A percentile compares a stretch with the other conserved stretches of the same genome.
These are phyloP conservation scores for Nanorana parkeri DNA, from an alignment of 2,113 vertebrate genomes.

Conservation along the genomic window DNA sequence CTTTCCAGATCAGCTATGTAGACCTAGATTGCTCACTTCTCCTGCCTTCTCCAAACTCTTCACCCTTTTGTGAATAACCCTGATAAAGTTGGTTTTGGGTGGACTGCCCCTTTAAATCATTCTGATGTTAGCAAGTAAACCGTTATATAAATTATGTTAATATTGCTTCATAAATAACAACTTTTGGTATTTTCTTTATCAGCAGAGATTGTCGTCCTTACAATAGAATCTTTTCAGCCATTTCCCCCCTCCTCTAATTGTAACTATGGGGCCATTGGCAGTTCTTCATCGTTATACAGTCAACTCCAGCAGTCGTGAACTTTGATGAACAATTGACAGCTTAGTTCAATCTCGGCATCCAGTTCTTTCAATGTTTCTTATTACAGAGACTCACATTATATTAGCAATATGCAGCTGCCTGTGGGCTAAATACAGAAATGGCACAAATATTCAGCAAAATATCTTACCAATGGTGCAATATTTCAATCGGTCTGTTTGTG, in stretches of 20 bases:
- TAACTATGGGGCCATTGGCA: neutral
- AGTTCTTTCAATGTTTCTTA: neutral
- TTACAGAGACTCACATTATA: conserved; percentile 16
- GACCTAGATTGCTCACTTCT: too few species aligned
- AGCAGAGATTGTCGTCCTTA: neutral
- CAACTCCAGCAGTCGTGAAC: conserved; percentile 8
- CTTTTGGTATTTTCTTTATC: neutral
- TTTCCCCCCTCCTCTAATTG: neutral
- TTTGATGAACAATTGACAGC: conserved; percentile 23
- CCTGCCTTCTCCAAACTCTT: too few species aligned
- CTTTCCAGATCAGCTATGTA: too few species aligned
- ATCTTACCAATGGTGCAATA: neutral
- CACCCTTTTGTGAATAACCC: too few species aligned
- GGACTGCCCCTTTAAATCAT: too few species aligned
- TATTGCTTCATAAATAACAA: neutral
- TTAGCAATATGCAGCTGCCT: neutral
- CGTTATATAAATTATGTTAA: conserved; percentile 1
- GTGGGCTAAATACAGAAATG: conserved; percentile 16
- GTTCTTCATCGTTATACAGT: neutral
- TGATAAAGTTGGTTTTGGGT: too few species aligned
- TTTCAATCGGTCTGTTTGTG: neutral
- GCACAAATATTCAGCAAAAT: neutral
- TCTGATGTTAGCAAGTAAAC: neutral
- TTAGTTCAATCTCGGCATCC: neutral
- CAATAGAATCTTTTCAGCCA: conserved; percentile 16